Evolutionary conservation across 2,888 invertebrate genomes (phyloP), one percentile per base, ranked within the genome.

Genomic region (Camponotus fellah): DNA sequence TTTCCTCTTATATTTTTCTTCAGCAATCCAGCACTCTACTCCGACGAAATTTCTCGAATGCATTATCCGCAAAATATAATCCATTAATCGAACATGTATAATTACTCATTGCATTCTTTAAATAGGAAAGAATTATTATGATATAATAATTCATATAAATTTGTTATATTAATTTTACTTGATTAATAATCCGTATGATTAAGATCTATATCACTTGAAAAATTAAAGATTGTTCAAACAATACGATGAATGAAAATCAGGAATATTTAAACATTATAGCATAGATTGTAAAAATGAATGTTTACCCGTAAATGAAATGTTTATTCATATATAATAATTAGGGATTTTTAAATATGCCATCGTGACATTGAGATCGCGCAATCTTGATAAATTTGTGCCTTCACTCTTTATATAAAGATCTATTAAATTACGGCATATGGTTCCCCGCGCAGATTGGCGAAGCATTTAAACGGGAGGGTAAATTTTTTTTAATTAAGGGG

Each of bases 401-500:
- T 40, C 32, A 12, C 6, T 32, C 58, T 37, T 79, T 43, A 34
- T 26, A 69, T n/a, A 17, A 40, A 58, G 26, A 40, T 32, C 66
- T 40, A 56, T 79, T 58, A 71, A 79, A 71, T 69, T 58, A 32
- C 2, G 32, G n/a, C 43, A 21, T 5, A 4, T 26, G 26, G 37
- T 17, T 12, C 10, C 34, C 34, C 4, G 2, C 14, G 10, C 37
- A 17, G 17, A 6, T 17, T 21, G 12, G 26, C 53, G 49, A 12
- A 26, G 10, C 6, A 26, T 62, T 75, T 37, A 76, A 53, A 53
- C 40, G 26, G 8, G 5, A 17, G 17, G 10, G n/a, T 9, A 32
- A 53, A 77, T 12, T 37, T 43, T 60, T 32, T 60, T 79, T 58
- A 58, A 69, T 65, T 77, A 69, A 79, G 12, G 32, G 0, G 21